Percentiles rank a stretch among this genome's conserved stretches.
Evolutionary conservation across 2,888 invertebrate species (phyloP).

Genomic region (Chydorus sphaericus): DNA sequence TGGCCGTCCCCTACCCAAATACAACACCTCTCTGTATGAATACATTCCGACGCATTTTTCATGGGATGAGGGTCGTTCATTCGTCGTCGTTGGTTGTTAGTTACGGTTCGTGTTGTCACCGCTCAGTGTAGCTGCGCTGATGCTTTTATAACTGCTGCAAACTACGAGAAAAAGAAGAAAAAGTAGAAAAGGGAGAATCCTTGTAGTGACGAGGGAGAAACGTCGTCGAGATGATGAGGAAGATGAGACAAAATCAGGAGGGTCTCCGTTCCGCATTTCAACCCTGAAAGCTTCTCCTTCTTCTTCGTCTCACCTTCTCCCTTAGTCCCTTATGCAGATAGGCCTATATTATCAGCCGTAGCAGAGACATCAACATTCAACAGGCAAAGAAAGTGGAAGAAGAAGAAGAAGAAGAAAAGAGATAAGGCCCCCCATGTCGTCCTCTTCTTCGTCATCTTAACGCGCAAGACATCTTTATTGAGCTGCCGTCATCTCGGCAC

Average conservation of each 20-base stretch:
- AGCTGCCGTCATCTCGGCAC: constrained; percentile 5
- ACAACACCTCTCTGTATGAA: neutral
- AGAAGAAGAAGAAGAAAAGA: neutral
- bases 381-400: no score
- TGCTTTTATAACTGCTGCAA: constrained; percentile 1
- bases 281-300: neutral
- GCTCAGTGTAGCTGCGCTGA: constrained; percentile 2
- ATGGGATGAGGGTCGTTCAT: no score
- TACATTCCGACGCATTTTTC: neutral
- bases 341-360: no score
- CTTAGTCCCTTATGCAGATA: neutral
- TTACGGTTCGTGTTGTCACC: constrained; percentile 2
- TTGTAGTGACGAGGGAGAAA: no score
- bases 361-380: no score
- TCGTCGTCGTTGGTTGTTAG: neutral
- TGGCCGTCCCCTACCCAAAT: neutral
- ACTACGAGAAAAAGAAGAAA: neutral
- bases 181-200: no score
- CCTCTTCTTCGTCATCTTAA: neutral
- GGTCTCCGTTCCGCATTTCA: constrained; percentile 8
- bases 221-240: neutral
- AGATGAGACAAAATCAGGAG: neutral
- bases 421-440: constrained; percentile 4
- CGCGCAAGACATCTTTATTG: constrained; percentile 5
- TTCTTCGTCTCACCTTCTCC: neutral